Evolutionary conservation across 1,140 invertebrate species (phyloP), one percentile per base, ranked within the genome.

Genomic region (Macrotrachela quadricornifera): DNA sequence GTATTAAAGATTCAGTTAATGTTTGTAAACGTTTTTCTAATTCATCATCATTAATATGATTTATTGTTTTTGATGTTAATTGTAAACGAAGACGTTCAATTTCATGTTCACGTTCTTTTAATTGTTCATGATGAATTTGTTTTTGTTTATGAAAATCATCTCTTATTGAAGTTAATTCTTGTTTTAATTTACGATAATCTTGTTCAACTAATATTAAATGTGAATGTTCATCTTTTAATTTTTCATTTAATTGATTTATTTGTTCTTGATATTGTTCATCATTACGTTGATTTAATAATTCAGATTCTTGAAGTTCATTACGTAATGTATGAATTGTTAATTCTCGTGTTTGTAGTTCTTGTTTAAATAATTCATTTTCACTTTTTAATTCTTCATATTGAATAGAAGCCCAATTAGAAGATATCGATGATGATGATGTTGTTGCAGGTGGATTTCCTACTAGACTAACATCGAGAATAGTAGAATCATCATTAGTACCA

Each of bases 1-100:
- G 73, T 50, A 85, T 81, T 15, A 85, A 69, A 46, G 79, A 81
- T 62, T 83, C 79, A 1, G 82, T 84, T 12, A 84, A 69, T 1
- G 75, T 71, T 51, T 79, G 73, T 2, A 84, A 65, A 56, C 80
- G 71, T 10, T 74, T 72, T 66, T 83, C 80, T 55, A 80, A 60
- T 70, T 82, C 76, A 51, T 63, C 69, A 55, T 73, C 74, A 21
- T 74, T 73, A 1, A 70, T 73, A 10, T 70, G 67, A 56, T 65
- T 70, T 56, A 70, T 61, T 17, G 61, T 65, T 57, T 71, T 71
- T 21, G 72, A 68, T 17, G 72, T 73, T 10, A 74, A 58, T 63
- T 71, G 57, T 13, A 74, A 58, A 53, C 74, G 67, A 15, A 80
- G 65, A 57, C 72, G 73, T 13, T 75, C 71, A 55, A 79, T 75